Conservation (phyloP, 2,113 vertebrate species). For the Nyctibius bracteatus region DNA sequence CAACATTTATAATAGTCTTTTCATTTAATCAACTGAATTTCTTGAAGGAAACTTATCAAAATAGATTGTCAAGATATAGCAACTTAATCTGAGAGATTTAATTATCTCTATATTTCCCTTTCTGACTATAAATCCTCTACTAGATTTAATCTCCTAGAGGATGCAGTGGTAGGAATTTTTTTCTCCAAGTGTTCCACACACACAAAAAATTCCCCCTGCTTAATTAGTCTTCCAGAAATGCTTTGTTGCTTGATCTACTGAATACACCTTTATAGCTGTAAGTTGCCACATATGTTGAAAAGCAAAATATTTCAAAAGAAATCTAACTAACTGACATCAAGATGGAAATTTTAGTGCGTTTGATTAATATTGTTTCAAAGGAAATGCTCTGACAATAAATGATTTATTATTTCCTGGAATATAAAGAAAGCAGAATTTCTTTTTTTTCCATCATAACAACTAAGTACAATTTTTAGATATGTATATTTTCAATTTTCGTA, state of each 20-base stretch:
- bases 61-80: neutral
- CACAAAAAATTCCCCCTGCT: fast-evolving
- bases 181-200: neutral
- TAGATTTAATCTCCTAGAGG: neutral
- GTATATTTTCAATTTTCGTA: neutral
- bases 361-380: neutral
- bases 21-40: neutral
- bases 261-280: neutral
- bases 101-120: neutral
- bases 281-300: neutral
- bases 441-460: neutral
- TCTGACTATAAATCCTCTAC: neutral
- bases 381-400: neutral
- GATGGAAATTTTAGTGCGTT: neutral
- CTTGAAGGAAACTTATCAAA: neutral
- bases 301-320: neutral
- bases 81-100: neutral
- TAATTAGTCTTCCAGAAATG: neutral
- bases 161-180: neutral
- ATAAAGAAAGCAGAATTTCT: neutral
- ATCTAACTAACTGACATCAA: neutral
- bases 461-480: neutral
- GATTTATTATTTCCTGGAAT: neutral
- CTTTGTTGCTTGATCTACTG: neutral
- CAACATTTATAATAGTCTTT: neutral